Conservation (phyloP, 2,888 invertebrate genomes). For the Sesia bembeciformis region DNA sequence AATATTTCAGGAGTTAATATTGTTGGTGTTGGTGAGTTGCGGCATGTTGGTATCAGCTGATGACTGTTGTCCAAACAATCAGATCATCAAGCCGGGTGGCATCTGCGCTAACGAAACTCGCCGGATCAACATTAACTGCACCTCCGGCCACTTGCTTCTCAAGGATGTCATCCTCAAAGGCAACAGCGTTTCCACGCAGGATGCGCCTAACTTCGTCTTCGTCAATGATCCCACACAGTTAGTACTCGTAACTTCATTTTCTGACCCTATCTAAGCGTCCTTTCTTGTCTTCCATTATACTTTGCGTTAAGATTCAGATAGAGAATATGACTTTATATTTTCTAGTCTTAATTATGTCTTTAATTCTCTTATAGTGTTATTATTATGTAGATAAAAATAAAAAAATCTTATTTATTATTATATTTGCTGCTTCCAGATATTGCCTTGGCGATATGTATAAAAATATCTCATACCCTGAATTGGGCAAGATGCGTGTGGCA, state of each 20-base stretch:
- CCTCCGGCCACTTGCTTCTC: conserved; percentile 43
- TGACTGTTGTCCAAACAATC: conserved; percentile 43
- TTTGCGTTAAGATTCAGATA: too few species aligned
- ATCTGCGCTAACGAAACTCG: conserved; percentile 22
- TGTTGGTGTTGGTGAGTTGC: conserved; percentile 25
- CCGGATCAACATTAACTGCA: conserved; percentile 32
- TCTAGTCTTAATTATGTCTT: too few species aligned
- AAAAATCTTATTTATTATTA: not conserved
- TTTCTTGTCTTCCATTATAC: too few species aligned
- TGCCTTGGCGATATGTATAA: conserved; percentile 42
- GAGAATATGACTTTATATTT: too few species aligned
- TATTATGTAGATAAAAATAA: not conserved
- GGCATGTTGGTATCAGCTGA: conserved; percentile 13
- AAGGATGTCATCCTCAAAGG: conserved; percentile 41
- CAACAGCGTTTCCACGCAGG: conserved; percentile 45
- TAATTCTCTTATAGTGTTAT: not conserved
- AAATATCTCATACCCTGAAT: conserved; percentile 19
- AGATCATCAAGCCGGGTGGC: conserved; percentile 26
- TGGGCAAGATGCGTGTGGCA: conserved; percentile 38
- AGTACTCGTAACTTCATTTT: conserved; percentile 11
- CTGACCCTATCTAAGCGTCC: too few species aligned
- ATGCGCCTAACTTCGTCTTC: conserved; percentile 43
- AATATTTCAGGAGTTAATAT: conserved; percentile 34
- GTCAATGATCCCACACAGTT: conserved; percentile 49
- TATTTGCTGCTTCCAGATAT: conserved; percentile 34